phyloP scores from a whole-genome alignment of 2,797 vertebrate genomes.

The Schizopygopsis pylzovi region DNA sequence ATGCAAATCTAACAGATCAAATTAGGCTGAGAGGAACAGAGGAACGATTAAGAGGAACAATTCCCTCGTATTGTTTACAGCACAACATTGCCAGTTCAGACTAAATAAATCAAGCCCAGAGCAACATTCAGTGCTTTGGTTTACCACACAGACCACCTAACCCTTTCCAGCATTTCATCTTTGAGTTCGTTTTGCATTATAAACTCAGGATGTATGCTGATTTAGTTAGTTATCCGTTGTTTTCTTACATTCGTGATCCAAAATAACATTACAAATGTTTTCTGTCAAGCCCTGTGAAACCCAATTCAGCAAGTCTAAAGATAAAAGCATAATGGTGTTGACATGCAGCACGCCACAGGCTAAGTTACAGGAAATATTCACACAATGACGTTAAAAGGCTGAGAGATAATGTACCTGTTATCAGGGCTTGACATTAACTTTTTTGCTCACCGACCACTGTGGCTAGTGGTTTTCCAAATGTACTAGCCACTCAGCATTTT shows the following conservation, averaged over 20 bases:
- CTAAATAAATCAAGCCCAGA: not conserved
- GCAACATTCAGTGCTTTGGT: not conserved
- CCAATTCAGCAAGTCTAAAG: not conserved
- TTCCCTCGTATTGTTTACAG: not conserved
- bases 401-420: not conserved
- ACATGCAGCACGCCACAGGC: not conserved
- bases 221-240: not conserved
- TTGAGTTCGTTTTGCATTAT: not conserved
- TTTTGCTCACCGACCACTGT: too few relatives aligned
- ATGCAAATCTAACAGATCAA: not conserved
- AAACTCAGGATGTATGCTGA: not conserved
- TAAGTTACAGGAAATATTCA: conserved; percentile 14
- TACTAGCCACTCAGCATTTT: too few relatives aligned
- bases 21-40: not conserved
- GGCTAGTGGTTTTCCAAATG: too few relatives aligned
- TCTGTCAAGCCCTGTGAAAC: not conserved
- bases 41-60: not conserved
- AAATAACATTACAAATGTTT: not conserved
- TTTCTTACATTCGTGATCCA: not conserved
- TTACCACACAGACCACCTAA: not conserved
- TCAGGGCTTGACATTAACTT: too few relatives aligned
- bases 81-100: not conserved
- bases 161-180: too few relatives aligned
- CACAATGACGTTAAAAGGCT: not conserved
- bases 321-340: conserved; percentile 3